Conservation (phyloP, 2,888 invertebrate species). For the Graphium colonna region DNA sequence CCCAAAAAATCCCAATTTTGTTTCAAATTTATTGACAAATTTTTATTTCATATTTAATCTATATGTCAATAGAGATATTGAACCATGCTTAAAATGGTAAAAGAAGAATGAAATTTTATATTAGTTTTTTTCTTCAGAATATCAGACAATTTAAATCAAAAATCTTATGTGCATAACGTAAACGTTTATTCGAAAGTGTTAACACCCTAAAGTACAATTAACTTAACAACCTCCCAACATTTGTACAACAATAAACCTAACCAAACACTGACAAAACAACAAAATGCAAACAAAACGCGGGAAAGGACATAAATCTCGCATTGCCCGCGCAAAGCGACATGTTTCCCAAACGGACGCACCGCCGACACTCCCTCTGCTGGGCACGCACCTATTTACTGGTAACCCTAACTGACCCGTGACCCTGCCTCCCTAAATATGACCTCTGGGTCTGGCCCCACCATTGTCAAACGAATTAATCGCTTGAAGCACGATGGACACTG, state of each 20-base stretch:
- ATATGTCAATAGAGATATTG: too few relatives aligned
- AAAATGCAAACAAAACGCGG: slow-evolving; percentile 28
- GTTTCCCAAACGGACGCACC: slow-evolving; percentile 60
- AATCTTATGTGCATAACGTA: too few relatives aligned
- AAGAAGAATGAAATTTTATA: too few relatives aligned
- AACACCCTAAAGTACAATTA: too few relatives aligned
- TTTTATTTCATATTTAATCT: too few relatives aligned
- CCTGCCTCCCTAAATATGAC: slow-evolving; percentile 77
- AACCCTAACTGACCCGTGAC: slow-evolving; percentile 72
- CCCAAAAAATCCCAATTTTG: too few relatives aligned
- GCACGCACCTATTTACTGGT: slow-evolving; percentile 68
- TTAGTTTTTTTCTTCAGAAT: too few relatives aligned
- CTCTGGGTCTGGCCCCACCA: slow-evolving; percentile 64
- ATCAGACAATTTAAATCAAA: too few relatives aligned
- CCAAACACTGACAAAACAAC: background rate
- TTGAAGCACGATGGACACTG: slow-evolving; percentile 59
- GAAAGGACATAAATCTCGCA: slow-evolving; percentile 60
- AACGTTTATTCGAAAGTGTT: background rate
- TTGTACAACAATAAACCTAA: too few relatives aligned
- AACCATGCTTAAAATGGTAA: too few relatives aligned
- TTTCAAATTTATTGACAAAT: too few relatives aligned
- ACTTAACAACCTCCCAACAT: too few relatives aligned
- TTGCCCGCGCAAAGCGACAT: slow-evolving; percentile 55
- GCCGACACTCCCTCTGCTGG: slow-evolving; percentile 64
- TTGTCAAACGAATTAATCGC: slow-evolving; percentile 75